These are phyloP conservation scores for Erebia aethiops DNA, from an alignment of 2,888 invertebrate species.

Conservation along the genomic window DNA sequence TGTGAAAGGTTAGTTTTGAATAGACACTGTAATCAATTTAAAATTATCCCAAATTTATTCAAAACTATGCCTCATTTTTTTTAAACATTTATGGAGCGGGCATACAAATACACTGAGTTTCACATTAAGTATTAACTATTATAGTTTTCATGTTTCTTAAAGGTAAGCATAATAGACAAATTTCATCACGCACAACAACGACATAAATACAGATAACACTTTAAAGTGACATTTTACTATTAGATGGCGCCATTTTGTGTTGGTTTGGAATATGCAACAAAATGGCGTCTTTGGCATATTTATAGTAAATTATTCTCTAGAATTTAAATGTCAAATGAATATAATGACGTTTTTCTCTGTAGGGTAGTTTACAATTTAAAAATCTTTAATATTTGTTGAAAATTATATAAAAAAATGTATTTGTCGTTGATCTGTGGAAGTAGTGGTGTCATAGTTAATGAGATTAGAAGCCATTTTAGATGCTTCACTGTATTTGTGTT, in stretches of 20 bases:
- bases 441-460: constrained; percentile 34
- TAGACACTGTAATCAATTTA: background rate
- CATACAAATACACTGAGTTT: background rate
- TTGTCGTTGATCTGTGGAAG: constrained; percentile 24
- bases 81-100: background rate
- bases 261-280: background rate
- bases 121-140: background rate
- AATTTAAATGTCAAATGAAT: background rate
- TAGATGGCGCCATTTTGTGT: background rate
- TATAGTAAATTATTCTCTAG: background rate
- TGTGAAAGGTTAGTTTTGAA: background rate
- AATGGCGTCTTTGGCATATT: constrained; percentile 4
- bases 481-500: constrained; percentile 39
- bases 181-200: background rate
- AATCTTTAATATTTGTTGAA: background rate
- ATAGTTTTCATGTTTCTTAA: background rate
- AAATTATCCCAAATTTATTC: too few species aligned
- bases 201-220: background rate
- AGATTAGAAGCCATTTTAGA: constrained; percentile 38
- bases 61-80: too few species aligned
- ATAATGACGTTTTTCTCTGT: background rate
- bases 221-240: background rate
- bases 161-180: constrained; percentile 5
- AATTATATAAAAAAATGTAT: background rate
- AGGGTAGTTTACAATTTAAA: too few species aligned